Evolutionary conservation across 2,113 vertebrate genomes (phyloP), one percentile per base, ranked within the genome.

Genomic region (Macquaria australasica): DNA sequence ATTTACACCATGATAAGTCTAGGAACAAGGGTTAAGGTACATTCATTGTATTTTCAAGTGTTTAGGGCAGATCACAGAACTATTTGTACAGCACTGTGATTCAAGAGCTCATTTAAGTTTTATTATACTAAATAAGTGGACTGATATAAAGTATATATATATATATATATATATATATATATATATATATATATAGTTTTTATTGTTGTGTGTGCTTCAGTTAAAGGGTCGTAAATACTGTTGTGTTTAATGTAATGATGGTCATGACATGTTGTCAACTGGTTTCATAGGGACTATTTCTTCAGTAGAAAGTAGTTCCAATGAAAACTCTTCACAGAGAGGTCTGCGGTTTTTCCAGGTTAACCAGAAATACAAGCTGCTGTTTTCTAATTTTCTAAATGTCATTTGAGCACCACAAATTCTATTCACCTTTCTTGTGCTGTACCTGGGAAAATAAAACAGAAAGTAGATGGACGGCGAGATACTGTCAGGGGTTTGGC

Each of bases 321-420:
- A 1, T 34, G 51, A 79, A 66, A 50, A 16, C 10, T 7, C 1
- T 14, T 31, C 16, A 34, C 16, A 51, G 9, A 28, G 18, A 31
- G 10, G 11, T 12, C 7, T 51, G 10, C 2, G 12, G 14, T 62
- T 51, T 77, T 43, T 64, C 74, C 3, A 14, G 69, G 59, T 4
- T 20, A 68, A 59, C 62, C 34, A 23, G 43, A 84, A 51, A 79
- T 21, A 41, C 5, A 51, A 59, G 41, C 34, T 58, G 37, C 12
- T 74, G 21, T 21, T 16, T 31, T 31, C 28, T 43, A 39, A 41
- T 18, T 64, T 53, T 71, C 43, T 53, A 76, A 76, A 41, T 6
- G 60, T 34, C 60, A 53, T n/a, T 25, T 64, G 21, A 77, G 8
- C 8, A 51, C 23, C 75, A 77, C n/a, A 60, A 16, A 62, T 62